A percentile compares a stretch with the other conserved stretches of the same genome.
These are phyloP conservation scores for Lindbergichthys nudifrons DNA, from an alignment of 2,797 vertebrate species.

Conservation along the genomic window DNA sequence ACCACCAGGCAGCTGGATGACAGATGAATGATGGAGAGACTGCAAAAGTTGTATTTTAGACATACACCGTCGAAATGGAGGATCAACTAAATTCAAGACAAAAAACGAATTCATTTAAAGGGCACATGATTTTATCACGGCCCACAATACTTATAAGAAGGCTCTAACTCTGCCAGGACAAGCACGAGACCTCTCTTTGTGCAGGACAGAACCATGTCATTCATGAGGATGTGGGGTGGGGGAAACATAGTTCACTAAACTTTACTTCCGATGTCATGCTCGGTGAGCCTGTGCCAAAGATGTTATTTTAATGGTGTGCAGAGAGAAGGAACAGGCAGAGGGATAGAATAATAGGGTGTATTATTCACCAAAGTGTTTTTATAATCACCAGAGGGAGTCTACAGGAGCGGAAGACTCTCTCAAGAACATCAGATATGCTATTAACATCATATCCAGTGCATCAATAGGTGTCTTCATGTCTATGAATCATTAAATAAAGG, in stretches of 20 bases:
- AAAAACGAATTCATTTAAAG: slow-evolving; percentile 39
- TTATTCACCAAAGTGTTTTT: slow-evolving; percentile 81
- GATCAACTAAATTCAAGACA: slow-evolving; percentile 25
- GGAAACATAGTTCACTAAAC: slow-evolving; percentile 61
- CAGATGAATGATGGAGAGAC: slow-evolving; percentile 9
- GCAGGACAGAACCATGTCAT: slow-evolving; percentile 59
- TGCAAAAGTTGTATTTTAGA: slow-evolving; percentile 14
- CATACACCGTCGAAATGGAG: slow-evolving; percentile 11
- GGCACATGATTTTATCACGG: slow-evolving; percentile 43
- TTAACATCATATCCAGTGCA: slow-evolving; percentile 65
- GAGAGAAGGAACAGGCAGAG: slow-evolving; percentile 69
- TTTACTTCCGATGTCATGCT: slow-evolving; percentile 67
- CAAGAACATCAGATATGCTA: slow-evolving; percentile 69
- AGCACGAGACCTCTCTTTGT: slow-evolving; percentile 65
- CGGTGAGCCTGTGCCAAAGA: slow-evolving; percentile 63
- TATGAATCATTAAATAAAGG: slow-evolving; percentile 46
- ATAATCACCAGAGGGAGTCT: slow-evolving; percentile 76
- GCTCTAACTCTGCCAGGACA: slow-evolving; percentile 47
- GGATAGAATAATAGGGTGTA: slow-evolving; percentile 80
- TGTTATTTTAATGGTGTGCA: slow-evolving; percentile 77
- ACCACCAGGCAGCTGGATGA: slow-evolving; percentile 36
- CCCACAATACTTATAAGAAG: slow-evolving; percentile 20
- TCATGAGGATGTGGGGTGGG: slow-evolving; percentile 48
- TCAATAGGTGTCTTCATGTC: slow-evolving; percentile 48
- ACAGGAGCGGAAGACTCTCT: slow-evolving; percentile 69